Evolutionary conservation across 2,113 vertebrate species (phyloP).

Genomic region (Corvus hawaiiensis): DNA sequence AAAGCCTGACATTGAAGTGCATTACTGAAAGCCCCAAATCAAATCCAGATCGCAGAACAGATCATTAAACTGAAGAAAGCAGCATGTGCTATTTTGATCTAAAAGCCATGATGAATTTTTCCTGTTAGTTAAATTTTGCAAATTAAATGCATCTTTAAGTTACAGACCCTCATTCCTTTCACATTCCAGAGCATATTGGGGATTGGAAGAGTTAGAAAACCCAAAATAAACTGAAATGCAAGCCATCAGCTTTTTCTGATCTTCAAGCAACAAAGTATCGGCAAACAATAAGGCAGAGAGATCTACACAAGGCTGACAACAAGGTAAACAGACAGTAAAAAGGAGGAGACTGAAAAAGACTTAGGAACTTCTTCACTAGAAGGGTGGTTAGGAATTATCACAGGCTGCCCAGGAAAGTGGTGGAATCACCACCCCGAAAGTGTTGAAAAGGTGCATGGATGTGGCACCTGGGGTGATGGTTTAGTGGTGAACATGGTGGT

Average conservation of each 20-base stretch:
- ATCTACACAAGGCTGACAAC: background rate
- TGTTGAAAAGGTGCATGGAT: background rate
- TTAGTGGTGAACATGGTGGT: background rate
- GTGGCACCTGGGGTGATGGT: background rate
- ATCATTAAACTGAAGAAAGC: background rate
- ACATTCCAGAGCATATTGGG: background rate
- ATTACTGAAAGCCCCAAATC: background rate
- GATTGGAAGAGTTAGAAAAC: background rate
- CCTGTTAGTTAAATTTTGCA: background rate
- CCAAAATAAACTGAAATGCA: background rate
- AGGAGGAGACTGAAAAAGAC: background rate
- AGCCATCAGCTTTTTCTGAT: background rate
- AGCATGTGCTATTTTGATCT: background rate
- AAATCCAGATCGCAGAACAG: background rate
- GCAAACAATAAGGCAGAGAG: background rate
- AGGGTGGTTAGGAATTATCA: background rate
- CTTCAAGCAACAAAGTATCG: background rate
- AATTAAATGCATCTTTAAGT: background rate
- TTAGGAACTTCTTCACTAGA: background rate
- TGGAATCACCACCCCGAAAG: background rate
- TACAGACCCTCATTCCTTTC: background rate
- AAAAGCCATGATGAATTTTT: background rate
- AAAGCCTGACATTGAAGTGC: background rate
- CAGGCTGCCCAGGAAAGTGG: background rate
- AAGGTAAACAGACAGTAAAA: background rate